phyloP scores from a whole-genome alignment of 2,888 invertebrate species.

The Drosophila robusta region DNA sequence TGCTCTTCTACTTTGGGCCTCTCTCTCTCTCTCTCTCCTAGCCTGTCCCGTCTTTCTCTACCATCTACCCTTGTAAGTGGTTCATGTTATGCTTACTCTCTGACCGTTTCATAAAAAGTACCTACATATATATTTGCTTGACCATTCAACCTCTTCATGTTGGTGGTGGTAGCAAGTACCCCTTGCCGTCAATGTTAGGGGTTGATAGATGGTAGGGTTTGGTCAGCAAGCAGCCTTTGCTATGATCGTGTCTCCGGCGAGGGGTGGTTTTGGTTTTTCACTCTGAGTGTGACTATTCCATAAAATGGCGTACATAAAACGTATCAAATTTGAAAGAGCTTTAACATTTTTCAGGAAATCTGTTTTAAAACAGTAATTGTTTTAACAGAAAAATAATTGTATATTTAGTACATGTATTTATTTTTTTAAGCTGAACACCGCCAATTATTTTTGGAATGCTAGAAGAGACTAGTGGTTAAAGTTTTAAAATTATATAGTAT shows the following conservation, averaged over 20 bases:
- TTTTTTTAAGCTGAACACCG: too few relatives aligned
- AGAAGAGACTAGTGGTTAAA: too few relatives aligned
- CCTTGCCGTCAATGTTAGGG: constrained; percentile 31
- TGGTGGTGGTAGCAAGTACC: constrained; percentile 30
- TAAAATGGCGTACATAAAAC: constrained; percentile 63
- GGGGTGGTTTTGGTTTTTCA: constrained; percentile 44
- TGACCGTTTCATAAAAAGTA: constrained; percentile 14
- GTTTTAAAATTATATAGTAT: too few relatives aligned
- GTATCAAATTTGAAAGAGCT: not conserved
- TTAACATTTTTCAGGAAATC: too few relatives aligned
- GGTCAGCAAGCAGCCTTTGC: constrained; percentile 34
- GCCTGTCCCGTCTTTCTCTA: not conserved
- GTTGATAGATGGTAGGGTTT: constrained; percentile 44
- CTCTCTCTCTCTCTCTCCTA: not conserved
- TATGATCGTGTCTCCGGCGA: constrained; percentile 50
- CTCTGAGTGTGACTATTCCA: not conserved
- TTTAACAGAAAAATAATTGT: too few relatives aligned
- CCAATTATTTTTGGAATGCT: too few relatives aligned
- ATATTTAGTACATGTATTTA: too few relatives aligned
- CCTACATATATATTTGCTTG: constrained; percentile 41
- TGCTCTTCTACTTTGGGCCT: not conserved
- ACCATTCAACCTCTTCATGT: constrained; percentile 46
- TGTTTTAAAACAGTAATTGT: too few relatives aligned
- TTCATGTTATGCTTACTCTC: constrained; percentile 26
- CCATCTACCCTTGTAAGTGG: constrained; percentile 27